Percentiles rank a stretch among this genome's conserved stretches.
Conservation (phyloP, 2,113 vertebrate genomes). For the Nycticebus coucang region DNA sequence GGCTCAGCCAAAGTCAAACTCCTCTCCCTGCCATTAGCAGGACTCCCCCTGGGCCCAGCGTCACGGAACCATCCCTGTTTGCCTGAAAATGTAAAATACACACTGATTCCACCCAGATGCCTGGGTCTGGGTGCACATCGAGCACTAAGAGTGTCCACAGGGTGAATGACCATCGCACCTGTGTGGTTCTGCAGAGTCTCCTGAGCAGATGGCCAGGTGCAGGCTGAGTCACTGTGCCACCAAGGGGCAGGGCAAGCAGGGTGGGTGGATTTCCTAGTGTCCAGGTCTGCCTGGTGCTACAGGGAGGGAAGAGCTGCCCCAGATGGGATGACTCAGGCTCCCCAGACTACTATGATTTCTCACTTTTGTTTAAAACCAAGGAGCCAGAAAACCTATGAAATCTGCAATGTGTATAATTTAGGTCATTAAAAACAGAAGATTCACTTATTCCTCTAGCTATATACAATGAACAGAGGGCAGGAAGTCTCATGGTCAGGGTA, state of each 20-base stretch:
- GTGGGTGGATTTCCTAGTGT: background rate
- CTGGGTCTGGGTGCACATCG: background rate
- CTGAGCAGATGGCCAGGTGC: rapidly evolving
- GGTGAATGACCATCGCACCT: rapidly evolving
- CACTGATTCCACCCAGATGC: rapidly evolving
- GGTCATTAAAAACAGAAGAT: background rate
- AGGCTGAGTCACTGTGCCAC: rapidly evolving
- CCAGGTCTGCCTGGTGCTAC: background rate
- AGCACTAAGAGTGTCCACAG: too few relatives aligned
- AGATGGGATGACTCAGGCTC: too few relatives aligned
- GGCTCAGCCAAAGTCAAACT: background rate
- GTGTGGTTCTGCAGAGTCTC: too few relatives aligned
- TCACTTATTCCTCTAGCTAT: background rate
- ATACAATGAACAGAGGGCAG: too few relatives aligned
- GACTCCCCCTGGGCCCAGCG: too few relatives aligned
- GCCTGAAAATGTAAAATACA: too few relatives aligned
- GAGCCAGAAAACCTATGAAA: background rate
- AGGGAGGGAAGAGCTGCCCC: background rate
- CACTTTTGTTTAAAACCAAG: background rate
- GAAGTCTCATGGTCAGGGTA: background rate
- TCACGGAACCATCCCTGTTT: rapidly evolving
- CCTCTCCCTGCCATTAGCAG: background rate
- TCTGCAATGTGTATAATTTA: background rate
- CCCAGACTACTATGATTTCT: too few relatives aligned
- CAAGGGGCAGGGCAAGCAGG: rapidly evolving